These are phyloP conservation scores for Bostrychus sinensis DNA, from an alignment of 2,113 vertebrate genomes.

Conservation along the genomic window DNA sequence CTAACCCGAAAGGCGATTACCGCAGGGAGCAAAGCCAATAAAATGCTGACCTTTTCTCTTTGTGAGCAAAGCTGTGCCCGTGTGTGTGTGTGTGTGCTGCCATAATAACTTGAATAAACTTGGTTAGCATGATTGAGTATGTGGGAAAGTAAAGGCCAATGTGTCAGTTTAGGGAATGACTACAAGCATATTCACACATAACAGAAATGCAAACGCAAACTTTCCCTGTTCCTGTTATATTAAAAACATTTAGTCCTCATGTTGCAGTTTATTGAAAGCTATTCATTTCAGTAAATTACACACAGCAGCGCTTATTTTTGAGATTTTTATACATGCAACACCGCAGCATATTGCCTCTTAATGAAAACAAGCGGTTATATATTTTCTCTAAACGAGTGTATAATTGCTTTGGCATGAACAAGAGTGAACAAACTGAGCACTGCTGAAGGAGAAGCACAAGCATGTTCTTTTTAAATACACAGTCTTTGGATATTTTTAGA, in stretches of 20 bases:
- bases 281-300: no score
- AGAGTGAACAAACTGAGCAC: no score
- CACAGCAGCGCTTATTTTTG: no score
- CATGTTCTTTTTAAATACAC: no score
- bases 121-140: slow-evolving; percentile 57
- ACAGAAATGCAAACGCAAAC: not conserved
- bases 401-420: no score
- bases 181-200: slow-evolving; percentile 20
- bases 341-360: no score
- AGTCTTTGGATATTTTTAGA: no score
- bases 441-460: no score
- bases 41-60: slow-evolving; percentile 75
- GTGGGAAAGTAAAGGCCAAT: slow-evolving; percentile 66
- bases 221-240: not conserved
- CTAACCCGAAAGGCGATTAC: slow-evolving; percentile 74
- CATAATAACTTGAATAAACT: slow-evolving; percentile 54
- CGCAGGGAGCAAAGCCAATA: slow-evolving; percentile 67
- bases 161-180: slow-evolving; percentile 57
- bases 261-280: not conserved
- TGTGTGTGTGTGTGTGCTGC: slow-evolving; percentile 18
- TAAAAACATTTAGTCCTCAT: not conserved
- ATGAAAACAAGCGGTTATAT: no score
- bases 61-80: slow-evolving; percentile 29
- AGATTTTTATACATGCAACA: no score
- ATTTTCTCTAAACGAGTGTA: no score